phyloP scores from a whole-genome alignment of 2,888 invertebrate species.

The Andrena camellia region DNA sequence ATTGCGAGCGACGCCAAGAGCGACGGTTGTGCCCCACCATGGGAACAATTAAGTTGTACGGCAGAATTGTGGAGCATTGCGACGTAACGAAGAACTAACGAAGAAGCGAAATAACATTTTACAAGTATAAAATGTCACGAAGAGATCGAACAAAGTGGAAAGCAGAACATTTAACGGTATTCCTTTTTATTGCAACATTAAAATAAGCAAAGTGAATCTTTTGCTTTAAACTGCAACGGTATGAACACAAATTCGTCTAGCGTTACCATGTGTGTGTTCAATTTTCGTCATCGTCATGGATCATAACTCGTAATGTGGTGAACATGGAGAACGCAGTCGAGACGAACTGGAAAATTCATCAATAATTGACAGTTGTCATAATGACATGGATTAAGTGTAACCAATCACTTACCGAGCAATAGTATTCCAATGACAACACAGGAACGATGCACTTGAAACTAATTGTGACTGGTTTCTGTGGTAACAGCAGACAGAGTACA shows the following conservation, averaged over 20 bases:
- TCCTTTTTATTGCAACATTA: no score
- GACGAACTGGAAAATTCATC: not conserved
- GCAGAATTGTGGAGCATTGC: no score
- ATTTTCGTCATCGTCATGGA: not conserved
- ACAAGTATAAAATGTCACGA: no score
- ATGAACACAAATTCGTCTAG: not conserved
- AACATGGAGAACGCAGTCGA: conserved; percentile 2
- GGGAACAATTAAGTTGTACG: no score
- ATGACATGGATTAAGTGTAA: not conserved
- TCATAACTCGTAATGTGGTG: not conserved
- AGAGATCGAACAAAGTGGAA: no score
- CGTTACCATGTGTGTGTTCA: not conserved
- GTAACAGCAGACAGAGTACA: conserved; percentile 16
- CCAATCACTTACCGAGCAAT: conserved; percentile 50
- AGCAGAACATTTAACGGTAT: no score
- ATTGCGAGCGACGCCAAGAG: no score
- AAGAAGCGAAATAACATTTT: no score
- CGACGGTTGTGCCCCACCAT: no score
- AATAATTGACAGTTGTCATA: not conserved
- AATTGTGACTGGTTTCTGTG: conserved; percentile 41
- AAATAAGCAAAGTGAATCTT: no score
- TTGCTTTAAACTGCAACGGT: not conserved
- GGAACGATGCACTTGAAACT: conserved; percentile 36
- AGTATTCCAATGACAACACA: conserved; percentile 65
- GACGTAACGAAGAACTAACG: no score